Percentiles rank a stretch among this genome's conserved stretches.
These are phyloP conservation scores for Anguilla pacifica DNA, from an alignment of 2,797 vertebrate species.

Conservation along the genomic window DNA sequence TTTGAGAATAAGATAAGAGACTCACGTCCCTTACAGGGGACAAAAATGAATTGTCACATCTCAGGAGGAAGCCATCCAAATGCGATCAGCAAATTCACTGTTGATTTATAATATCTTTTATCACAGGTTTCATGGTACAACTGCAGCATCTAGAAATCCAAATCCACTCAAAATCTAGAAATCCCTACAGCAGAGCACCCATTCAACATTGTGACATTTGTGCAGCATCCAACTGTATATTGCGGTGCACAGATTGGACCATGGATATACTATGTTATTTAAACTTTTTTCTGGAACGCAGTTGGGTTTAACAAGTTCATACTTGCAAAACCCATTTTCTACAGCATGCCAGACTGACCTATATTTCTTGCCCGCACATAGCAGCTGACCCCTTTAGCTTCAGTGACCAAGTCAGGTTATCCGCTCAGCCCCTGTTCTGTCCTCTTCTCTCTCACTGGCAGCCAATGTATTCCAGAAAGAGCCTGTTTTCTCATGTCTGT, in stretches of 20 bases:
- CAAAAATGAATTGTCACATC: too few species aligned
- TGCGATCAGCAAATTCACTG: background rate
- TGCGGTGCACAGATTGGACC: constrained; percentile 4
- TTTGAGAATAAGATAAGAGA: too few species aligned
- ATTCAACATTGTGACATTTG: background rate
- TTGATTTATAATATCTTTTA: constrained; percentile 14
- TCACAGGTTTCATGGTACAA: background rate
- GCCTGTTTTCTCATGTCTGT: constrained; percentile 64
- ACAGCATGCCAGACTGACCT: constrained; percentile 63
- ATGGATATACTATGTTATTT: background rate
- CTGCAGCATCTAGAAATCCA: background rate
- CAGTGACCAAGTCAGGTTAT: constrained; percentile 61
- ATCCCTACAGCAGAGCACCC: background rate
- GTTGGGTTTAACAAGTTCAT: constrained; percentile 62
- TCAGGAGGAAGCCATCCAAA: background rate
- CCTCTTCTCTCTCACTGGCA: constrained; percentile 51
- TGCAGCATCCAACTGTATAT: background rate
- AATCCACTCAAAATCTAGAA: background rate
- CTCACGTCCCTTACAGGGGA: too few species aligned
- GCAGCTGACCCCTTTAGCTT: constrained; percentile 62
- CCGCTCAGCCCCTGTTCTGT: constrained; percentile 2
- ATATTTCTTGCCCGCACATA: constrained; percentile 65
- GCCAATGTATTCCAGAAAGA: constrained; percentile 49
- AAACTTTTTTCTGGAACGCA: constrained; percentile 29
- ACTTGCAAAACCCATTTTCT: constrained; percentile 54